Evolutionary conservation across 1,140 invertebrate species (phyloP).

Genomic region (Bombus confusus): DNA sequence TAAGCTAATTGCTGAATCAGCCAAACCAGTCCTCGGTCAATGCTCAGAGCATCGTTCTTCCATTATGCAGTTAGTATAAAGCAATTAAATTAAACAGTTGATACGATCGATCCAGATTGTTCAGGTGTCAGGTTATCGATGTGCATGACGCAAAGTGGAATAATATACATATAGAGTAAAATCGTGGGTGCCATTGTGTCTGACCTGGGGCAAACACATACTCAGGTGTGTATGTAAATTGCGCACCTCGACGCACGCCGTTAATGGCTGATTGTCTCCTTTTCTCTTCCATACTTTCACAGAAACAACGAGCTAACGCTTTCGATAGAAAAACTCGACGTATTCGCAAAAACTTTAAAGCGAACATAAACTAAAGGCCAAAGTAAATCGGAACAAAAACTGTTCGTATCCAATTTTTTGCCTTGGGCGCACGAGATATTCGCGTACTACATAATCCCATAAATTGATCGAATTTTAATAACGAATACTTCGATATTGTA

Average conservation of each 20-base stretch:
- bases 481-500: background rate
- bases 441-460: background rate
- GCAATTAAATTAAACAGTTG: constrained; percentile 44
- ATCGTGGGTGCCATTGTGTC: constrained; percentile 53
- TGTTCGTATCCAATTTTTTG: background rate
- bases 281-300: constrained; percentile 1
- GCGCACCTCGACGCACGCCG: constrained; percentile 65
- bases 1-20: constrained; percentile 15
- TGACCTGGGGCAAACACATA: constrained; percentile 55
- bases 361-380: background rate
- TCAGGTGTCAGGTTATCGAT: background rate
- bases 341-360: background rate
- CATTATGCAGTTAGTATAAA: constrained; percentile 15
- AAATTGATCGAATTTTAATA: background rate
- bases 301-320: background rate
- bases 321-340: constrained; percentile 12
- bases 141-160: constrained; percentile 14
- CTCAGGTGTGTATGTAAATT: constrained; percentile 70
- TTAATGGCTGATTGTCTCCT: constrained; percentile 68
- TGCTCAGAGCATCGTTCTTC: constrained; percentile 30
- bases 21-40: background rate
- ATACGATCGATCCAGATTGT: constrained; percentile 22
- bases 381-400: background rate
- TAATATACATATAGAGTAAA: constrained; percentile 55
- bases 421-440: background rate